Evolutionary conservation across 2,888 invertebrate genomes (phyloP), one percentile per base, ranked within the genome.

Genomic region (Nymphalis polychloros): DNA sequence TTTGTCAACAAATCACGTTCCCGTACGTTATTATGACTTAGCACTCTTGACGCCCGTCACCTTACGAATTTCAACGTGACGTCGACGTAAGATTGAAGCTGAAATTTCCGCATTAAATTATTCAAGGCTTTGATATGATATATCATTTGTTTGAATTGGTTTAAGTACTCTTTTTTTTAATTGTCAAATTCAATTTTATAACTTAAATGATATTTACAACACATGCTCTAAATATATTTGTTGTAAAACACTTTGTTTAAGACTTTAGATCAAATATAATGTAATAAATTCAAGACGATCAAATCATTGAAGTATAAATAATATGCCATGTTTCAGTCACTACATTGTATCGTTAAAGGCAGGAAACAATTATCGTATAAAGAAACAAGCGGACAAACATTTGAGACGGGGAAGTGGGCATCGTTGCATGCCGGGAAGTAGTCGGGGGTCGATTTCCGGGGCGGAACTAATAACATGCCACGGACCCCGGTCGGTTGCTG

Each of bases 1-100:
- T 87, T 86, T 86, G 84, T 86, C 88, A 86, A 84, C 84, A 82
- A 87, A 88, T 87, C 87, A 85, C 85, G 83, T 81, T 79, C 79
- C 78, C 79, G 76, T 79, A 79, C 78, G 81, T 79, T 81, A 81
- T 81, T 80, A 80, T 80, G 79, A 80, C 76, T 76, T 73, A 75
- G 74, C 79, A 76, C 75, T 75, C 76, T 68, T 70, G 64, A 67
- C 73, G 74, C 72, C 72, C 72, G 67, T 75, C 76, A 76, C 76
- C 77, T 74, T 75, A 74, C 77, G 73, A 79, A 79, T 77, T 74
- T 76, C 76, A 74, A 77, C 78, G 78, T 75, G 60, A 31, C 53
- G 47, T 23, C 61, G 62, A 46, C 48, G 31, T 59, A 17, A 68
- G 41, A 68, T 65, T 63, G 64, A 52, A 64, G 64, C 31, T 46